Conservation (phyloP, 2,888 invertebrate species). For the Thalpophila matura region DNA sequence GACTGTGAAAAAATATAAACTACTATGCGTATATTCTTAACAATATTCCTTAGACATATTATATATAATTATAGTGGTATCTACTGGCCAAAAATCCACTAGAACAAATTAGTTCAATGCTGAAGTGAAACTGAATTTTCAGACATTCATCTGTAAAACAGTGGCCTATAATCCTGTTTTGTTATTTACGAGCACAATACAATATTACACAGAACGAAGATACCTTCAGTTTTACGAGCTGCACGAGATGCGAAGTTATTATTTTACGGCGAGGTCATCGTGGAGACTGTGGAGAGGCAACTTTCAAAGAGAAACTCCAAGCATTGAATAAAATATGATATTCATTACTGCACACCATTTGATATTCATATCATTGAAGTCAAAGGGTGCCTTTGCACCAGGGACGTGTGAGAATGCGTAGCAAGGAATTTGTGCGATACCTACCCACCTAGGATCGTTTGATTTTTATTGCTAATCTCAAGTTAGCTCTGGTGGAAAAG, state of each 20-base stretch:
- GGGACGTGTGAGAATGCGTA: no score
- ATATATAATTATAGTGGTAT: no score
- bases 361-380: conserved; percentile 12
- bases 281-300: background rate
- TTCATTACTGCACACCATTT: conserved; percentile 2
- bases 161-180: no score
- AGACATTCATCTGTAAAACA: background rate
- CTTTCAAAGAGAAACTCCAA: conserved; percentile 1
- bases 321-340: conserved; percentile 33
- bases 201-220: conserved; percentile 6
- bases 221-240: conserved; percentile 22
- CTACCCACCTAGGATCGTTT: no score
- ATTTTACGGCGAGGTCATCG: conserved; percentile 35
- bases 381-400: no score
- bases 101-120: background rate
- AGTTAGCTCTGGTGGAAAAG: no score
- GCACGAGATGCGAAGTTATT: conserved; percentile 23
- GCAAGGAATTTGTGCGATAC: no score
- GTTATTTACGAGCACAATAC: background rate
- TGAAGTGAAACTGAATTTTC: background rate
- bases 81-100: no score
- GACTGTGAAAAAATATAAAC: background rate
- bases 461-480: no score
- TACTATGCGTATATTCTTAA: no score
- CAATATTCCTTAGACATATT: background rate